A percentile compares a stretch with the other conserved stretches of the same genome.
These are phyloP conservation scores for Tolmerus cingulatus DNA, from an alignment of 2,888 invertebrate species.

Conservation along the genomic window DNA sequence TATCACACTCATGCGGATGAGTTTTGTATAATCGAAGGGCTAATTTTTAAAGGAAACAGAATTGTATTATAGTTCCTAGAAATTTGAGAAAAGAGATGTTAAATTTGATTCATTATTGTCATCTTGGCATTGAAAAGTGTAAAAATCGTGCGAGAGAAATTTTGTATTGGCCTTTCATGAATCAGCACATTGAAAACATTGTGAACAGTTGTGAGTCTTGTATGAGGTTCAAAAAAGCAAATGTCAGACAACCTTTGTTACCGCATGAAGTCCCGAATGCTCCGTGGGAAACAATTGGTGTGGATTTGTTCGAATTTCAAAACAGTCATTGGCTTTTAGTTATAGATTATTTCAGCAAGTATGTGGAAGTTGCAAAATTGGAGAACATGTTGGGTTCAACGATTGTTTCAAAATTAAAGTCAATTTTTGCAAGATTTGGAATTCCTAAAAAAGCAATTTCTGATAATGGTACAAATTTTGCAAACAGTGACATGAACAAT, in stretches of 20 bases:
- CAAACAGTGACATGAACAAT: neutral
- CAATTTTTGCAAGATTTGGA: constrained; percentile 21
- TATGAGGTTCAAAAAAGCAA: too few species aligned
- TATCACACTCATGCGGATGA: too few species aligned
- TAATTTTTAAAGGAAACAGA: too few species aligned
- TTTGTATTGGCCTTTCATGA: constrained; percentile 40
- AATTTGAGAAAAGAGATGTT: constrained; percentile 40
- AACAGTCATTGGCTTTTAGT: neutral
- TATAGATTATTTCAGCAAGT: constrained; percentile 19
- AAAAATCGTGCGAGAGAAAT: constrained; percentile 1
- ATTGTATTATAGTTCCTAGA: too few species aligned
- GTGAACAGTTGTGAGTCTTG: constrained; percentile 1
- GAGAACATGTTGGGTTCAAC: constrained; percentile 11
- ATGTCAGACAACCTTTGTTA: too few species aligned
- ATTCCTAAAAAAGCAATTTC: constrained; percentile 23
- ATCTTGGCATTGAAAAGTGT: constrained; percentile 51
- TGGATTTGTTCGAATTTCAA: neutral
- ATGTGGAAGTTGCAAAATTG: constrained; percentile 12
- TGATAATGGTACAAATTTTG: neutral
- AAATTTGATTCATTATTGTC: constrained; percentile 53
- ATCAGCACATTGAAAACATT: constrained; percentile 22
- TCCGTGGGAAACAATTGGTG: neutral
- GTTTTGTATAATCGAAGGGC: too few species aligned
- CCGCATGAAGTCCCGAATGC: too few species aligned
- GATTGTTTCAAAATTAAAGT: constrained; percentile 23